Conservation (phyloP, 2,113 vertebrate species). For the Pteronura brasiliensis region DNA sequence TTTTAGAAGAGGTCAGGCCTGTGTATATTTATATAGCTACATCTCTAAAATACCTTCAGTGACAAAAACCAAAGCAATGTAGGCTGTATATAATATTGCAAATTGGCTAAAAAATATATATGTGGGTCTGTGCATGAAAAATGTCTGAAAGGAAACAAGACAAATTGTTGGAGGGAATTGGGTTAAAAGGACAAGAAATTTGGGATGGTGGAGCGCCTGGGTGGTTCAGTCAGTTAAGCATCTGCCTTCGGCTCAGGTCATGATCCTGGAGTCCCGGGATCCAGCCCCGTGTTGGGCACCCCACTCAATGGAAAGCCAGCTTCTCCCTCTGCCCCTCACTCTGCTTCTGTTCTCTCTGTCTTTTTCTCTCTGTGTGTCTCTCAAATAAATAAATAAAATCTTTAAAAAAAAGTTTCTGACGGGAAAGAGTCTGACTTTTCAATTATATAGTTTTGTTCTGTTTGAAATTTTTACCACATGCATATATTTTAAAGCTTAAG, state of each 20-base stretch:
- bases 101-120: neutral
- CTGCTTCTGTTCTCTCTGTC: no score
- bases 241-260: no score
- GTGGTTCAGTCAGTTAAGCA: no score
- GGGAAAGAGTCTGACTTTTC: neutral
- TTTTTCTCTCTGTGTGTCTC: no score
- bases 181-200: neutral
- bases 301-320: no score
- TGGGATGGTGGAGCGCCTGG: neutral
- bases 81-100: neutral
- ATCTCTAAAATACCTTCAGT: neutral
- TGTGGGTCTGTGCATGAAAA: neutral
- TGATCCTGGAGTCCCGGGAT: no score
- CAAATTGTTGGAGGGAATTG: neutral
- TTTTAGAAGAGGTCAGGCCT: neutral
- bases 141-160: neutral
- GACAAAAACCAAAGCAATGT: neutral
- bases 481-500: constrained; percentile 3
- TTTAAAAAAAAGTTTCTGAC: neutral
- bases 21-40: neutral
- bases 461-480: neutral
- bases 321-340: no score
- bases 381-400: no score
- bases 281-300: no score
- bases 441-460: neutral